Evolutionary conservation across 2,888 invertebrate species (phyloP), one percentile per base, ranked within the genome.

Genomic region (Cantharis rustica): DNA sequence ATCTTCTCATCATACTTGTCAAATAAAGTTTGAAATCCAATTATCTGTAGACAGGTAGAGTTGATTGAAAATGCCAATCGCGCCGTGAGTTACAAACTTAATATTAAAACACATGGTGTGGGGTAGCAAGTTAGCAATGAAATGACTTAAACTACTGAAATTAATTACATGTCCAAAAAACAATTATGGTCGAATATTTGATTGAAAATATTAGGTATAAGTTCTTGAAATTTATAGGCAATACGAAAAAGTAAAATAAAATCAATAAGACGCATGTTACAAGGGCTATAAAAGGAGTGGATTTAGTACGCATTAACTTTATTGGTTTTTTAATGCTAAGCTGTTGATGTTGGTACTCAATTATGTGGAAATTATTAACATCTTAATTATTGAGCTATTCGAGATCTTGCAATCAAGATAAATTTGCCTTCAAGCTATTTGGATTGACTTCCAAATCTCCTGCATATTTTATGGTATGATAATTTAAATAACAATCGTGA

Each of bases 11-110:
- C 79, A 77, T 79, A 79, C 79, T 78, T 79, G 81, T 84, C 82
- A 82, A 83, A 83, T 84, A 83, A 84, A 83, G 83, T 83, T 83
- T 82, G 80, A 78, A 82, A 84, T 82, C 79, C 84, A 84, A 84
- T 84, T 84, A 84, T 83, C 80, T 80, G 75, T 73, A 78, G 84
- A 83, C 82, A 82, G 83, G 82, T 82, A 72, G 81, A 79, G 81
- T 81, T 83, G 83, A 84, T 84, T 84, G 82, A 83, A 83, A 83
- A 83, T 79, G 84, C 82, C 84, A 84, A 82, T 83, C 83, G 81
- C 79, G 78, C 71, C 61, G 61, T 76, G 73, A 76, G 70, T 76
- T 76, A 76, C 69, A 76, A 61, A 72, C 73, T 63, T 73, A 64
- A 61, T 69, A 66, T 31, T 69, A 76, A 70, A 68, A 69, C 70